Evolutionary conservation across 1,140 invertebrate species (phyloP).

Genomic region (Potamilus streckersoni): DNA sequence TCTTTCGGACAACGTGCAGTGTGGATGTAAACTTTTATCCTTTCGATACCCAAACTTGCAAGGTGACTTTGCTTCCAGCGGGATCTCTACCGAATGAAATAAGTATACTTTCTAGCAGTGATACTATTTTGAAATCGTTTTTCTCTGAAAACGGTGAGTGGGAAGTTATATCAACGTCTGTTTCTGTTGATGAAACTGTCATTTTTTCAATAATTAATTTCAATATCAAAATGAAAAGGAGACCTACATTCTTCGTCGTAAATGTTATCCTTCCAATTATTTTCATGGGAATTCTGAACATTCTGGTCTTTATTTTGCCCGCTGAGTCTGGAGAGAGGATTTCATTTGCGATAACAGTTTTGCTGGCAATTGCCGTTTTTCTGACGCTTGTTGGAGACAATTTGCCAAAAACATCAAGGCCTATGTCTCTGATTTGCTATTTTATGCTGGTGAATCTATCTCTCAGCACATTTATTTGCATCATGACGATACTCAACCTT

Average conservation of each 20-base stretch:
- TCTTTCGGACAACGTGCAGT: slow-evolving; percentile 78
- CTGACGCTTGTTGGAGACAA: slow-evolving; percentile 72
- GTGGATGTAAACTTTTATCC: slow-evolving; percentile 85
- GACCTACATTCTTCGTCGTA: slow-evolving; percentile 67
- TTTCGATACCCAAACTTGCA: slow-evolving; percentile 77
- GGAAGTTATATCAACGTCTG: not conserved
- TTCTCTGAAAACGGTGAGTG: slow-evolving; percentile 11
- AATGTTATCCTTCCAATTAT: slow-evolving; percentile 73
- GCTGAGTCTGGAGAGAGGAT: slow-evolving; percentile 73
- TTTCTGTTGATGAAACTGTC: not conserved
- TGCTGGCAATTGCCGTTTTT: slow-evolving; percentile 73
- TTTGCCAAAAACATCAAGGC: slow-evolving; percentile 73
- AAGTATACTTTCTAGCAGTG: not conserved
- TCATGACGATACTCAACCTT: slow-evolving; percentile 20
- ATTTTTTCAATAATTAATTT: not conserved
- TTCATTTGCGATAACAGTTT: slow-evolving; percentile 71
- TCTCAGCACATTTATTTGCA: slow-evolving; percentile 19
- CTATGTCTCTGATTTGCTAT: slow-evolving; percentile 63
- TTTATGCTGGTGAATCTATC: slow-evolving; percentile 13
- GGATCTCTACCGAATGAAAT: no score
- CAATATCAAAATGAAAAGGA: slow-evolving; percentile 44
- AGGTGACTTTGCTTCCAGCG: slow-evolving; percentile 58
- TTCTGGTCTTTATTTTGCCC: slow-evolving; percentile 73
- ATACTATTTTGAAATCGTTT: not conserved
- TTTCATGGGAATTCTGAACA: slow-evolving; percentile 71